phyloP scores from a whole-genome alignment of 2,113 vertebrate genomes.

The Xenus cinereus region DNA sequence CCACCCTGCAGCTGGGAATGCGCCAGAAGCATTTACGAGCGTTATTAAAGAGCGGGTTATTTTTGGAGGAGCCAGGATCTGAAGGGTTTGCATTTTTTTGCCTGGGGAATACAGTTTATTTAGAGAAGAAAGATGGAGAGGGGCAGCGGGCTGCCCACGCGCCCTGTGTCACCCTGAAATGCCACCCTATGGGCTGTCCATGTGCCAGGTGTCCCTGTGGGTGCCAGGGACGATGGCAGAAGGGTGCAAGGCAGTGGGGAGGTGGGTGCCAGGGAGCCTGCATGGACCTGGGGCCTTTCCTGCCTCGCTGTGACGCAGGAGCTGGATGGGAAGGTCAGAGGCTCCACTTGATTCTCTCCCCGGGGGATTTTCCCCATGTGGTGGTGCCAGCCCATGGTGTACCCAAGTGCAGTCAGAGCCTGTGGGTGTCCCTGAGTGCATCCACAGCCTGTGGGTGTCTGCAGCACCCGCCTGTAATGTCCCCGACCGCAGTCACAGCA shows the following conservation, averaged over 20 bases:
- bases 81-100: slow-evolving; percentile 47
- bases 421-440: background rate
- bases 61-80: slow-evolving; percentile 35
- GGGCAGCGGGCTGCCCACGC: background rate
- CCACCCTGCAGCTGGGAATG: slow-evolving; percentile 63
- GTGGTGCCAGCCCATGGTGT: background rate
- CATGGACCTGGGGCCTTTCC: background rate
- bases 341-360: background rate
- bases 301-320: accelerated
- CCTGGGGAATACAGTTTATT: slow-evolving; percentile 37
- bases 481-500: background rate
- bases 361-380: background rate
- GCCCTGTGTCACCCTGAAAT: background rate
- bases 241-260: background rate
- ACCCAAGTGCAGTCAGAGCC: background rate
- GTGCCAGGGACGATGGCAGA: background rate
- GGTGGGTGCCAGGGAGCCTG: background rate
- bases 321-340: background rate
- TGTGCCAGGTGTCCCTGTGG: background rate
- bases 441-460: background rate
- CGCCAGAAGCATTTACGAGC: slow-evolving; percentile 30
- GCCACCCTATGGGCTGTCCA: background rate
- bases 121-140: background rate
- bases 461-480: background rate
- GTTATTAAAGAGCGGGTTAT: slow-evolving; percentile 22